These are phyloP conservation scores for Cylindroiulus punctatus DNA, from an alignment of 2,888 invertebrate species.

Conservation along the genomic window DNA sequence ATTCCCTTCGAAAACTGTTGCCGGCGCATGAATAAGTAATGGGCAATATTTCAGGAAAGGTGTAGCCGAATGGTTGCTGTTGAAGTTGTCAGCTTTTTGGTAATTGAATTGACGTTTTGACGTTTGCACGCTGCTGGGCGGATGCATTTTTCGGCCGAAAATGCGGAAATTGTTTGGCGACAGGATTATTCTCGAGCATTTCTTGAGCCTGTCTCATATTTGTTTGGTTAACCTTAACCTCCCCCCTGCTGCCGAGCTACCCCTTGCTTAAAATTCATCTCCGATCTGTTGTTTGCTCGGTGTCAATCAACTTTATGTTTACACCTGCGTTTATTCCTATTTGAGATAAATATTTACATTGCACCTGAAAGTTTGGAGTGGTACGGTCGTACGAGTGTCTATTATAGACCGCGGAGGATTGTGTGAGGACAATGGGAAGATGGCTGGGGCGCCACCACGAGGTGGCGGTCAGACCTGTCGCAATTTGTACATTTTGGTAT, in stretches of 20 bases:
- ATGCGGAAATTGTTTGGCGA: constrained; percentile 22
- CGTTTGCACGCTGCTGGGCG: neutral
- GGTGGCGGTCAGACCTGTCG: neutral
- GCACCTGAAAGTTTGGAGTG: constrained; percentile 13
- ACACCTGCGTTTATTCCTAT: constrained; percentile 22
- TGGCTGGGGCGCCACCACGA: neutral
- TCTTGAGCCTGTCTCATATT: constrained; percentile 1
- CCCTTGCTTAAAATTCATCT: constrained; percentile 34
- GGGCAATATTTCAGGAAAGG: neutral
- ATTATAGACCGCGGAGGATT: neutral
- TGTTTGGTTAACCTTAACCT: constrained; percentile 34
- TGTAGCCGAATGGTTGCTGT: neutral
- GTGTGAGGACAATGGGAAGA: constrained; percentile 7
- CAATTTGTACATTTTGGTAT: neutral
- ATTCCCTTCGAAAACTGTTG: constrained; percentile 31
- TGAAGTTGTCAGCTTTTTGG: constrained; percentile 44
- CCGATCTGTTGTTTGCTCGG: constrained; percentile 22
- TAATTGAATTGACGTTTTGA: constrained; percentile 43
- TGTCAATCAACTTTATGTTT: constrained; percentile 36
- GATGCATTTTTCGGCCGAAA: neutral
- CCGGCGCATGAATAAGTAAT: constrained; percentile 26
- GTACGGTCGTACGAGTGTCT: neutral
- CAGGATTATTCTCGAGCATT: neutral
- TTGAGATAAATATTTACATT: constrained; percentile 21
- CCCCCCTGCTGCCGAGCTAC: neutral